phyloP scores from a whole-genome alignment of 2,888 invertebrate genomes.

The Hirtodrosophila trivittata region DNA sequence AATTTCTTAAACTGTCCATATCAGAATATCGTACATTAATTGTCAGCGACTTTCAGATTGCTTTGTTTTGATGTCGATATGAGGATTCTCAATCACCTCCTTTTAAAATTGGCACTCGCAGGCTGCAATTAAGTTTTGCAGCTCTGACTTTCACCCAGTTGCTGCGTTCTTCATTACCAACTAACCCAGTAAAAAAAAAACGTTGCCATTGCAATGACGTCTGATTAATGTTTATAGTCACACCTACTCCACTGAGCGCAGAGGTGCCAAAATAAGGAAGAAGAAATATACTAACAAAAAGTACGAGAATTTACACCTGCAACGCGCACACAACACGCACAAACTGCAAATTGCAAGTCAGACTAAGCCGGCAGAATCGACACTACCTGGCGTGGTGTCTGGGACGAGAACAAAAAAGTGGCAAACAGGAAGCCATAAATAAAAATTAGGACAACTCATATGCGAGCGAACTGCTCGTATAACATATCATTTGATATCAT shows the following conservation, averaged over 20 bases:
- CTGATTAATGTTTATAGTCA: constrained; percentile 75
- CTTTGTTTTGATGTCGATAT: constrained; percentile 27
- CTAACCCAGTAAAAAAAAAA: constrained; percentile 52
- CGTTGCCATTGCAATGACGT: constrained; percentile 32
- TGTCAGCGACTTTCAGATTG: constrained; percentile 21
- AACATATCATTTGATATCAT: constrained; percentile 75
- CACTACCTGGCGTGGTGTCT: constrained; percentile 7
- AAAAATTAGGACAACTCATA: constrained; percentile 68
- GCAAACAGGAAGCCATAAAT: constrained; percentile 74
- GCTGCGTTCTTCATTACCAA: constrained; percentile 30
- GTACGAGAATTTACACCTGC: constrained; percentile 67
- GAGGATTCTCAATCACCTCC: constrained; percentile 38
- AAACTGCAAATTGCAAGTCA: constrained; percentile 66
- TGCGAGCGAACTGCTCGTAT: constrained; percentile 30
- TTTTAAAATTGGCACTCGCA: constrained; percentile 40
- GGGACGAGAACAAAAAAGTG: constrained; percentile 18
- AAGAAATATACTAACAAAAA: constrained; percentile 13
- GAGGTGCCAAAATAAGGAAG: constrained; percentile 66
- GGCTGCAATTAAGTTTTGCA: constrained; percentile 35
- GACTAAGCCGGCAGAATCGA: constrained; percentile 23
- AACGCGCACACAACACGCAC: constrained; percentile 44
- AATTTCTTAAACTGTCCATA: too few species aligned
- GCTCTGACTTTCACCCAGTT: constrained; percentile 40
- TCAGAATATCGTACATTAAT: constrained; percentile 44
- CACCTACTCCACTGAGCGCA: constrained; percentile 54